Conservation (phyloP, 2,113 vertebrate species). For the Anguilla japonica region DNA sequence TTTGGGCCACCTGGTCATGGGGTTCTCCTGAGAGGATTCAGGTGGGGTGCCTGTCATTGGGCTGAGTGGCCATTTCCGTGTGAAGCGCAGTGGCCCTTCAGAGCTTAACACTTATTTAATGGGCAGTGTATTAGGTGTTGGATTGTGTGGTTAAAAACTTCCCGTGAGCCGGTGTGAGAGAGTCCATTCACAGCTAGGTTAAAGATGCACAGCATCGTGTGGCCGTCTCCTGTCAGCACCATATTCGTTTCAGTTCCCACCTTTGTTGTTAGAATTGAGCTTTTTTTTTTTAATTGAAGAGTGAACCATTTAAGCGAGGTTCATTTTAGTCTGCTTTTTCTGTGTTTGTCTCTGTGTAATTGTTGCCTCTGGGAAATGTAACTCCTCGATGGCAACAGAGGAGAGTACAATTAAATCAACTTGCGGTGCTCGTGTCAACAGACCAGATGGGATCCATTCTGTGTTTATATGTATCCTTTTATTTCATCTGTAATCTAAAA, state of each 20-base stretch:
- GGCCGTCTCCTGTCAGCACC: background rate
- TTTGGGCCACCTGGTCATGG: background rate
- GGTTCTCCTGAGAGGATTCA: no score
- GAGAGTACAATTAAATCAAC: background rate
- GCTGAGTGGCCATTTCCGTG: no score
- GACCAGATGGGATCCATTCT: background rate
- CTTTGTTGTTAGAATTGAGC: background rate
- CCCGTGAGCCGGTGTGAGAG: background rate
- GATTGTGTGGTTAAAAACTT: no score
- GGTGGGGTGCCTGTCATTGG: no score
- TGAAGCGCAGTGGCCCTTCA: no score
- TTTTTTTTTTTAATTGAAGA: background rate
- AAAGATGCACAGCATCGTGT: background rate
- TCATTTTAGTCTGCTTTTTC: background rate
- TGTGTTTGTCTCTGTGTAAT: background rate
- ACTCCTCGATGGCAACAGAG: background rate
- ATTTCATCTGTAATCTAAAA: no score
- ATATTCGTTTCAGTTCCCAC: background rate
- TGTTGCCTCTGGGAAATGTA: background rate
- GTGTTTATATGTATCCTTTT: no score
- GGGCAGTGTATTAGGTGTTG: no score
- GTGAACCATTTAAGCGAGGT: background rate
- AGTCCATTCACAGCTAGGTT: background rate
- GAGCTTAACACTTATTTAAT: no score
- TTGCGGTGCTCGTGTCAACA: conserved; percentile 6